These are phyloP conservation scores for Siniperca undulata DNA, from an alignment of 2,797 vertebrate genomes.

Conservation along the genomic window DNA sequence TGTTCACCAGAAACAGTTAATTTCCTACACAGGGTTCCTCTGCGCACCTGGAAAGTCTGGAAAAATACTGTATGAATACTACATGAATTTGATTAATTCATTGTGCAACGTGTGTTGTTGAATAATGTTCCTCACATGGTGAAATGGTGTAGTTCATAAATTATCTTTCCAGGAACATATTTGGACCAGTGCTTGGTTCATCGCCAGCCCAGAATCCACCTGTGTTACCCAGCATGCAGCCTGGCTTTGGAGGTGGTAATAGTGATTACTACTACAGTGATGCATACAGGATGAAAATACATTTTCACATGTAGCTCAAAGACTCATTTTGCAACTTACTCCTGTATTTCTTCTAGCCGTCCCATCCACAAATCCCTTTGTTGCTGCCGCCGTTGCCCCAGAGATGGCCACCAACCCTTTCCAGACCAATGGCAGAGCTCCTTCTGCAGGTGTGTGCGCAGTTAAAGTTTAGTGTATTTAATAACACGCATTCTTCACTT, in stretches of 20 bases:
- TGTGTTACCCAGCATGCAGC: slow-evolving; percentile 90
- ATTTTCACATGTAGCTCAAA: not conserved
- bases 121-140: not conserved
- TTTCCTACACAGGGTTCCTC: not conserved
- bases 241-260: slow-evolving; percentile 91
- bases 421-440: slow-evolving; percentile 93
- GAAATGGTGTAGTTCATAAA: not conserved
- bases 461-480: not conserved
- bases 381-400: slow-evolving; percentile 90
- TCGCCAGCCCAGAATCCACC: slow-evolving; percentile 90
- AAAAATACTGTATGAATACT: not conserved
- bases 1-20: not conserved
- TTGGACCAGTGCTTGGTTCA: slow-evolving; percentile 91
- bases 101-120: not conserved
- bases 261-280: slow-evolving; percentile 13
- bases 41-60: not conserved
- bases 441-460: slow-evolving; percentile 79
- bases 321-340: slow-evolving; percentile 20
- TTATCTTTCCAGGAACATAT: slow-evolving; percentile 86
- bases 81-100: not conserved
- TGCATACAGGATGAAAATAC: not conserved
- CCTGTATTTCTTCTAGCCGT: slow-evolving; percentile 81
- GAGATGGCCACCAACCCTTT: slow-evolving; percentile 97
- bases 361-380: slow-evolving; percentile 96
- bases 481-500: not conserved